Evolutionary conservation across 1,140 invertebrate genomes (phyloP), one percentile per base, ranked within the genome.

Genomic region (Piezodorus guildinii): DNA sequence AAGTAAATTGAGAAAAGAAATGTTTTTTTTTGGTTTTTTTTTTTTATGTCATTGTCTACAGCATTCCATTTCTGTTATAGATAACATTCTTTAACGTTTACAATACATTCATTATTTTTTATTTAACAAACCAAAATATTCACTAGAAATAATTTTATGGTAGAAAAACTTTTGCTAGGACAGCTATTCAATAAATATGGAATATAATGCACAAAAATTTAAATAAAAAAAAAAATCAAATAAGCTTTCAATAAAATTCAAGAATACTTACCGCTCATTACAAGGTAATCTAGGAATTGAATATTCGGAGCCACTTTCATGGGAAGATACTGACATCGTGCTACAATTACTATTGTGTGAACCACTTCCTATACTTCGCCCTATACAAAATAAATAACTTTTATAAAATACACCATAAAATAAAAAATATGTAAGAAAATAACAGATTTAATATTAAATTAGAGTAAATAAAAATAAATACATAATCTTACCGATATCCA

Each of bases 301-400:
- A 70, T 80, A 80, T 69, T 80, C 79, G 21, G 78, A 78, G 9
- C 77, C 76, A 34, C 79, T 79, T 3, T 78, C 74, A 61, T 74
- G 74, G 0, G 79, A 73, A 0, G 71, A 80, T 68, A 81, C 74
- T 0, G 79, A 80, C 17, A 78, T 73, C 56, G 79, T 71, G 67
- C 80, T 80, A 12, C 76, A 77, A 63, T 56, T 56, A 60, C 30
- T 45, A 43, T 43, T 43, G 21, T 62, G 44, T 4, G 51, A 62
- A 17, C 23, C 25, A 2, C 45, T n/a, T 17, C 51, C 25, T 17
- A 52, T 51, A 52, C 34, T 39, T 34, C 51, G 45, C 6, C 51
- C 44, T 49, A 21, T 12, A 62, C 46, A 60, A 49, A 49, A 46
- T 46, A 19, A 49, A 49, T 4, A 19, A n/a, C 8, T 12, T 10